These are phyloP conservation scores for Ceramica pisi DNA, from an alignment of 2,888 invertebrate genomes.

Conservation along the genomic window DNA sequence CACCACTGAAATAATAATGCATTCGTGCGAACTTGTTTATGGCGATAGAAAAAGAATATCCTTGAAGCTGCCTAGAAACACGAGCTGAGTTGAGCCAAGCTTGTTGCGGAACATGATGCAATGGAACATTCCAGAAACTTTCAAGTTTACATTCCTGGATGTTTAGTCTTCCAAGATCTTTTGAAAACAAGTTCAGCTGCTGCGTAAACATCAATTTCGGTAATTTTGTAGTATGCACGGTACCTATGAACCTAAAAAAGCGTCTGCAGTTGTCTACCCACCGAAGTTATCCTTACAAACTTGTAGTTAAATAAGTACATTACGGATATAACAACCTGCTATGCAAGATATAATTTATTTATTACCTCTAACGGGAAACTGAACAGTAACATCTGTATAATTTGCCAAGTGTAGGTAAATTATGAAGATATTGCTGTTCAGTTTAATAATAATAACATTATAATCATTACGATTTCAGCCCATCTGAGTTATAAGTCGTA, in stretches of 20 bases:
- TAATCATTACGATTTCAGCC: conserved; percentile 22
- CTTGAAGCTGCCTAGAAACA: conserved; percentile 61
- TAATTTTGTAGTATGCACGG: background rate
- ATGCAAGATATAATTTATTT: background rate
- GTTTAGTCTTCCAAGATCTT: conserved; percentile 1
- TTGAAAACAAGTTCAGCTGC: background rate
- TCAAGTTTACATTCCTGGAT: conserved; percentile 17
- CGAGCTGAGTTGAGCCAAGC: conserved; percentile 47
- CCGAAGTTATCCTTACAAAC: background rate
- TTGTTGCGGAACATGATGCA: conserved; percentile 54
- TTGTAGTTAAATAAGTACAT: background rate
- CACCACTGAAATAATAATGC: conserved; percentile 67
- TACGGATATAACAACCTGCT: background rate
- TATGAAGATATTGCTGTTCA: too few relatives aligned
- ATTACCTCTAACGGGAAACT: background rate
- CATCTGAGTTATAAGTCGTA: conserved; percentile 30
- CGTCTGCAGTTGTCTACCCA: background rate
- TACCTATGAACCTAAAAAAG: background rate
- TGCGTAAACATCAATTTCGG: too few relatives aligned
- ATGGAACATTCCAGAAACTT: conserved; percentile 44
- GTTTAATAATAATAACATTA: conserved; percentile 18
- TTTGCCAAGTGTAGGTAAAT: too few relatives aligned
- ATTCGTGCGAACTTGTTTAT: conserved; percentile 63
- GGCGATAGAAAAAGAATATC: conserved; percentile 65
- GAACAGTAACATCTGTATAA: conserved; percentile 8